phyloP scores from a whole-genome alignment of 2,113 vertebrate species.

The Phoxinus phoxinus region DNA sequence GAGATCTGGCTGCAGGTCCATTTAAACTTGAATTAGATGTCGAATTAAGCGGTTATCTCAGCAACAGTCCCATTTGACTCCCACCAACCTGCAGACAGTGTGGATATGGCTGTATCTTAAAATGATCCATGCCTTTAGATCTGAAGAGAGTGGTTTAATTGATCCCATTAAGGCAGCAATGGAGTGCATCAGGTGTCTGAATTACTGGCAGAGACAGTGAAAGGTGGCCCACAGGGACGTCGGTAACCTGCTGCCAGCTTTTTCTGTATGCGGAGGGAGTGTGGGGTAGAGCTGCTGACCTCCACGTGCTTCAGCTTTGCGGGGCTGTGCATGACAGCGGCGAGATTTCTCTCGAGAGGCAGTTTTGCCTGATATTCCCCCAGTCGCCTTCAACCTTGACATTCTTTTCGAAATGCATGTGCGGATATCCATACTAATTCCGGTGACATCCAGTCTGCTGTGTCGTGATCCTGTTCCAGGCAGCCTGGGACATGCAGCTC shows the following conservation, averaged over 20 bases:
- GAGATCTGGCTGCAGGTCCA: slow-evolving; percentile 31
- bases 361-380: slow-evolving; percentile 49
- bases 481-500: not conserved
- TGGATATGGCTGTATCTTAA: slow-evolving; percentile 34
- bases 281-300: slow-evolving; percentile 43
- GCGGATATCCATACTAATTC: slow-evolving; percentile 53
- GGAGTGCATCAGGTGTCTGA: slow-evolving; percentile 40
- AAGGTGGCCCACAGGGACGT: slow-evolving; percentile 28
- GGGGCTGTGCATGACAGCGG: slow-evolving; percentile 49
- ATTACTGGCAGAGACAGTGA: slow-evolving; percentile 19
- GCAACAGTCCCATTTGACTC: slow-evolving; percentile 13
- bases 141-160: slow-evolving; percentile 31
- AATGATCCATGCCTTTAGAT: slow-evolving; percentile 34
- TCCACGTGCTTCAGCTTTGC: slow-evolving; percentile 33
- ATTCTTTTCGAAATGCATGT: slow-evolving; percentile 46
- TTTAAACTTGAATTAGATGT: slow-evolving; percentile 30
- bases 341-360: slow-evolving; percentile 48
- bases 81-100: not conserved
- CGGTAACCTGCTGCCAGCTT: slow-evolving; percentile 10
- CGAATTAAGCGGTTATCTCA: slow-evolving; percentile 4
- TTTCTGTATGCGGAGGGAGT: slow-evolving; percentile 43
- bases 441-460: slow-evolving; percentile 28
- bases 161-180: slow-evolving; percentile 29
- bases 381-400: slow-evolving; percentile 53
- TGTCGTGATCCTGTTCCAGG: slow-evolving; percentile 32